Base-by-base conservation (phyloP, 2,888 invertebrate genomes). In the Synanthedon tipuliformis region DNA sequence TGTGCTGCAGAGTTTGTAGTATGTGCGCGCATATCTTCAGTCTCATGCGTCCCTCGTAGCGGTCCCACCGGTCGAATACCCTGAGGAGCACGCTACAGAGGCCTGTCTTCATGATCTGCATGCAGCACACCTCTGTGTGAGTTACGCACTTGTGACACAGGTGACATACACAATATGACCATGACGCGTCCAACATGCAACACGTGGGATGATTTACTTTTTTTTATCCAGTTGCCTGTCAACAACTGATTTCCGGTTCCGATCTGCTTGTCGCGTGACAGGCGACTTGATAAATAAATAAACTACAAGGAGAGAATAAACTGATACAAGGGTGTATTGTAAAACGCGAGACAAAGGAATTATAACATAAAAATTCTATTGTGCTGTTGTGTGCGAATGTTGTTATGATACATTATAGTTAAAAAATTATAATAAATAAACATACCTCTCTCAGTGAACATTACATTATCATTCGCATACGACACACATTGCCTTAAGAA, bases 61-160 rank as follows among this genome's bases (percentile, higher is more conserved):
- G 88, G 59, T 91, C 90, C 90, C 91, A 90, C 48, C 89, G 82
- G 70, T 90, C 90, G 77, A 91, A 90, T 64, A 90, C 86, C 59
- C 89, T 81, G 71, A 90, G 84, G 56, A 91, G 73, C 61, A 89
- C 79, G 67, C 81, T 80, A 65, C 89, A 84, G 61, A 90, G 83
- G 59, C 90, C 89, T 64, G 88, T 86, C 82, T 90, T 90, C 65
- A 90, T 88, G 69, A 91, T 89, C 80, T 90, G 90, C 74, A 87
- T 88, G 78, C 90, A 90, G 84, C 90, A 90, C 67, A 89, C 80
- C 80, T 88, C 91, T 91, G 84, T 78, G 73, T 83, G 77, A 83
- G 82, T 83, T 80, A 82, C 68, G 73, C 59, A 81, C 71, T 67
- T 71, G 71, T 82, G 73, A 81, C 63, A 73, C 66, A 73, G 69